Conservation (phyloP, 2,797 vertebrate species). For the Lophotriccus pileatus region DNA sequence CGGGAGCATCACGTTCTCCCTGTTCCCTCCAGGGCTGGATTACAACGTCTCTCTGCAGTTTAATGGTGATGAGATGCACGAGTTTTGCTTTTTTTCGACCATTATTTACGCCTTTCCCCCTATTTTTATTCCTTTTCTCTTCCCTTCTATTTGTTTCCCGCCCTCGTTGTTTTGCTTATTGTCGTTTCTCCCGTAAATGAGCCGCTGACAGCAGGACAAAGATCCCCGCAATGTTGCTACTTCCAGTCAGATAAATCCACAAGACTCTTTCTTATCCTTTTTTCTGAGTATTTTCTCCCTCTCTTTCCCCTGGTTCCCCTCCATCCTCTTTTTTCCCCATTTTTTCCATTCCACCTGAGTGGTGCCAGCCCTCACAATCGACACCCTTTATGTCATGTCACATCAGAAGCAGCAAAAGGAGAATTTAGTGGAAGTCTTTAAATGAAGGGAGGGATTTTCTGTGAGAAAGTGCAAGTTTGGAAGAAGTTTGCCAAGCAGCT, state of each 20-base stretch:
- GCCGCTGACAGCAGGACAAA: conserved; percentile 24
- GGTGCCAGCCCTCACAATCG: background rate
- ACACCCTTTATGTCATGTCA: background rate
- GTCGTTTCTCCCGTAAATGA: conserved; percentile 23
- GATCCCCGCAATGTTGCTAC: rapidly evolving
- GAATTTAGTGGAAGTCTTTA: background rate
- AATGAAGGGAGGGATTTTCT: background rate
- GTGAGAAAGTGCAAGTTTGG: background rate
- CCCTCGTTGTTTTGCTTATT: background rate
- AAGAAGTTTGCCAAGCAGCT: background rate
- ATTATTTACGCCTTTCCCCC: background rate
- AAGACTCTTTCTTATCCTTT: background rate
- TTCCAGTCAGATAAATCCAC: background rate
- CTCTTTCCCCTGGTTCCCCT: background rate
- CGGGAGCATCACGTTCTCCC: rapidly evolving
- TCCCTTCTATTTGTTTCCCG: background rate
- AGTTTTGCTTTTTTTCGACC: background rate
- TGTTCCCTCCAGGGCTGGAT: background rate
- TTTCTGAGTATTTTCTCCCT: background rate
- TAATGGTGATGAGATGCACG: conserved; percentile 13
- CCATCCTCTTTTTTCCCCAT: background rate
- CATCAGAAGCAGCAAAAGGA: background rate
- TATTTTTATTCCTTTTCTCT: background rate
- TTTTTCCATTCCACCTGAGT: background rate
- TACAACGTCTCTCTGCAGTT: background rate